A percentile compares a stretch with the other conserved stretches of the same genome.
phyloP scores from a whole-genome alignment of 2,888 invertebrate genomes.

The Acanthosepion pharaonis region DNA sequence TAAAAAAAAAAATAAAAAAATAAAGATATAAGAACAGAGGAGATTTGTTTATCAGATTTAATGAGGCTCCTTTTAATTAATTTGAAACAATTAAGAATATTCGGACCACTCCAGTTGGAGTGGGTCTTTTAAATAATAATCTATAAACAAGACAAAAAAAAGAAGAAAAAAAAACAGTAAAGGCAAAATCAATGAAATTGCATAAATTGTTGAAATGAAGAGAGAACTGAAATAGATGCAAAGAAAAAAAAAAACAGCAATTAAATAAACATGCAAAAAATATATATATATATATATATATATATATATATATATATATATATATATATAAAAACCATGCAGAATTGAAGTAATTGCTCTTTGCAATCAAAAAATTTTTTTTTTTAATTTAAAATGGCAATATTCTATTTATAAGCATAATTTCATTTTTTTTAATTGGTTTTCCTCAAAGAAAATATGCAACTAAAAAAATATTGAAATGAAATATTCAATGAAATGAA shows the following conservation, averaged over 20 bases:
- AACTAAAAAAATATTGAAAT: not conserved
- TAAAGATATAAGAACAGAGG: too few species aligned
- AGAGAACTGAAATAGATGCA: not conserved
- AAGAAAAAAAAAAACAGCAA: not conserved
- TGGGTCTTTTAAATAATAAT: not conserved
- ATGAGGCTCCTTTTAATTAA: too few species aligned
- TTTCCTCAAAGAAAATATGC: not conserved
- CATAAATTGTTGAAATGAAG: not conserved
- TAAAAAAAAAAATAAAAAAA: too few species aligned
- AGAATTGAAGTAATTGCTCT: not conserved
- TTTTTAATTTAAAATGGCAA: not conserved
- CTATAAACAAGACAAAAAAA: not conserved
- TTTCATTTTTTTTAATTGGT: not conserved
- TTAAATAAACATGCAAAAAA: not conserved
- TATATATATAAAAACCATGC: not conserved
- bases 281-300: too few species aligned
- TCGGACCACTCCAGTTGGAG: too few species aligned
- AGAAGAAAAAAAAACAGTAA: not conserved
- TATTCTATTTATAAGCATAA: constrained; percentile 1
- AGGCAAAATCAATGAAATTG: not conserved
- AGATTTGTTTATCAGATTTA: too few species aligned
- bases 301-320: too few species aligned
- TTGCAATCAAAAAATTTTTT: not conserved
- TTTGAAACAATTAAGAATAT: not conserved
- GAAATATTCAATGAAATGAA: not conserved